Base-by-base conservation (phyloP, 1,140 invertebrate species). In the Halesus radiatus region DNA sequence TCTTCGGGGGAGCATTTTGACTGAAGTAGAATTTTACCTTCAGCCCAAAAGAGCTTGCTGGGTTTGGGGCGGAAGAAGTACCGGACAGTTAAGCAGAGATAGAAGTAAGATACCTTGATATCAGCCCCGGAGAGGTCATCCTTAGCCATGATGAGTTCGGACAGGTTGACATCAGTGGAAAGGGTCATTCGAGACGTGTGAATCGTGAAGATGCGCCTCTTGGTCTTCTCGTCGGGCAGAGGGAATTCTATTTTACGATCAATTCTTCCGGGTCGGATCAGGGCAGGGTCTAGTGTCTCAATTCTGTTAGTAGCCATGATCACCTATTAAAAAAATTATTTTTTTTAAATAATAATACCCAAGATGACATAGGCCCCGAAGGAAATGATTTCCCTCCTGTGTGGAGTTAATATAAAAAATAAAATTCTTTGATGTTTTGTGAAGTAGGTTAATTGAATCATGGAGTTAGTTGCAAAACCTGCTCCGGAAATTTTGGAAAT, bases 271-370 rank as follows among this genome's bases (percentile, higher is more conserved):
- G 99, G 98, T 86, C 99, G 93, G 88, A 99, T 99, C 3, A 99
- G 91, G 53, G 99, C 99, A 53, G 99, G 99, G 91, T 99, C 99
- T 53, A 99, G 89, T 5, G 98, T 99, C 90, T 99, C 99, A 87
- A 99, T 99, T 85, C 99, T 93, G 89, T 99, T 99, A 52, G 99
- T 99, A 15, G 99, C 99, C 99, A 99, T 99, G 29, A 99, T 96
- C 56, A 99, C 98, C 94, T 97, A 80, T 10, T 29, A 75, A 0
- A 64, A 78, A 5, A 45, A 45, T 13, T n/a, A n/a, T n/a, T n/a
- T n/a, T n/a, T n/a, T n/a, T n/a, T n/a, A n/a, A n/a, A n/a, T n/a
- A n/a, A n/a, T n/a, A n/a, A n/a, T n/a, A n/a, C n/a, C n/a, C 45
- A n/a, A 54, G n/a, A 32, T 6, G 4, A 32, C 6, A 32, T 7